These are phyloP conservation scores for Myotis vivesi DNA, from an alignment of 2,797 vertebrate genomes.

Conservation along the genomic window DNA sequence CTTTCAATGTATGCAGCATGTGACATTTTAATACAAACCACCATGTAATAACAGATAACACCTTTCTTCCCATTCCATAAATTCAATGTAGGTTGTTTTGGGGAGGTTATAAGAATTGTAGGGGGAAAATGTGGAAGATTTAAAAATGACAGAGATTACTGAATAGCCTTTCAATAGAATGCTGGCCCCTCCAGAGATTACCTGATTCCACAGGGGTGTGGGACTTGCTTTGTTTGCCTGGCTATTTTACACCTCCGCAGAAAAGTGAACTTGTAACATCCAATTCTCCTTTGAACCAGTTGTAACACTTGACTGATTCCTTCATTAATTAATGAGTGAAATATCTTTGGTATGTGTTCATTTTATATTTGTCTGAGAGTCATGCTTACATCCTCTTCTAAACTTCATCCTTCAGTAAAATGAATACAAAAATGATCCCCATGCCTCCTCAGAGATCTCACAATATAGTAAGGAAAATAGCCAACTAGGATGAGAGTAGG, in stretches of 20 bases:
- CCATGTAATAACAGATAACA: not conserved
- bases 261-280: not conserved
- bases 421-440: not conserved
- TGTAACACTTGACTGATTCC: not conserved
- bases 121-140: not conserved
- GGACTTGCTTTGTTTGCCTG: not conserved
- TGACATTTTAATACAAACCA: not conserved
- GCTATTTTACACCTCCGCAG: not conserved
- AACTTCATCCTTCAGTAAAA: slow-evolving; percentile 21
- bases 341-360: not conserved
- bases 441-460: not conserved
- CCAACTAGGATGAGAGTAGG: too few relatives aligned
- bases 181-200: not conserved
- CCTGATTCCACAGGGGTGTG: not conserved
- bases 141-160: not conserved
- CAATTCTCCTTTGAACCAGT: not conserved
- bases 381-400: slow-evolving; percentile 6
- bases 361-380: not conserved
- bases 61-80: not conserved
- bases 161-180: not conserved
- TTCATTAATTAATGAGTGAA: not conserved
- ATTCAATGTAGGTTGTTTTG: not conserved
- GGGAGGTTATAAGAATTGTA: not conserved
- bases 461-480: not conserved
- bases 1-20: not conserved